Evolutionary conservation across 2,113 vertebrate species (phyloP).

Genomic region (Reinhardtius hippoglossoides): DNA sequence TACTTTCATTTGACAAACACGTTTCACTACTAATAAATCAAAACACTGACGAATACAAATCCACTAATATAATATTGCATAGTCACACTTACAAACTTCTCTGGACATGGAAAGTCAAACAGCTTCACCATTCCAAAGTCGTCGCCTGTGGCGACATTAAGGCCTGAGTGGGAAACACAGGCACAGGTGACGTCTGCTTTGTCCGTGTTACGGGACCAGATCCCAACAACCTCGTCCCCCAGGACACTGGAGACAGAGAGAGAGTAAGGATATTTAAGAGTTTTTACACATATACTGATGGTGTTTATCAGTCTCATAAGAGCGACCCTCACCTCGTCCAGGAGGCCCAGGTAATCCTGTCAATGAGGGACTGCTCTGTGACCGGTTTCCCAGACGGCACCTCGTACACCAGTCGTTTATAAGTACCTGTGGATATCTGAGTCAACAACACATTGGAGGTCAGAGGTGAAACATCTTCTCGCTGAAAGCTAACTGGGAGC

Average conservation of each 20-base stretch:
- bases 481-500: neutral
- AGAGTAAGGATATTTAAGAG: neutral
- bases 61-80: too few species aligned
- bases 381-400: conserved; percentile 98
- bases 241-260: conserved; percentile 85
- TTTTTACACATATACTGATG: neutral
- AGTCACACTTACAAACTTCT: conserved; percentile 95
- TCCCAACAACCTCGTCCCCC: conserved; percentile 95
- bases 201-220: conserved; percentile 97
- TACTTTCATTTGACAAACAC: too few species aligned
- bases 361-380: conserved; percentile 90
- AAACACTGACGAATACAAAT: too few species aligned
- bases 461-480: neutral
- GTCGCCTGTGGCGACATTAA: conserved; percentile 95
- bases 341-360: conserved; percentile 97
- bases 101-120: conserved; percentile 97
- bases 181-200: conserved; percentile 96
- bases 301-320: neutral
- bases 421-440: conserved; percentile 96
- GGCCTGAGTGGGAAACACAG: conserved; percentile 97
- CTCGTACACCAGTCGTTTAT: conserved; percentile 96
- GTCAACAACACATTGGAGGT: conserved; percentile 23
- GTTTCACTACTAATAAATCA: too few species aligned
- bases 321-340: conserved; percentile 92
- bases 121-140: conserved; percentile 99